Evolutionary conservation across 2,113 vertebrate species (phyloP).

Genomic region (Actinemys pallida): DNA sequence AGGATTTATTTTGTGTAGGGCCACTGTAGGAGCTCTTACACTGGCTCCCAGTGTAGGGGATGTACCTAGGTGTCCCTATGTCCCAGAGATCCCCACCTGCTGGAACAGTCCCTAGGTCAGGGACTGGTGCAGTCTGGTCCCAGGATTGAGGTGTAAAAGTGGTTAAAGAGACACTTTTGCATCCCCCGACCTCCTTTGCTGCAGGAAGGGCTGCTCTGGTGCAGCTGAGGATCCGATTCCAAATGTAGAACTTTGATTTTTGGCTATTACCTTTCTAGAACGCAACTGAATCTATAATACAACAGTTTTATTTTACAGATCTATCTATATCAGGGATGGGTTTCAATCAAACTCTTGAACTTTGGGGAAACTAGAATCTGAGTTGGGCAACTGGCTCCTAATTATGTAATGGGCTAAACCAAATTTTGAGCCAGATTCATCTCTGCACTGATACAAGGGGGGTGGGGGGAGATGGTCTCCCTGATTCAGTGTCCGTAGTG

Average conservation of each 20-base stretch:
- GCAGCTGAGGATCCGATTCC: background rate
- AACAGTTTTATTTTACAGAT: background rate
- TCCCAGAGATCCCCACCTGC: background rate
- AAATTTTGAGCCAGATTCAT: background rate
- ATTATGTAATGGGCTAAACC: background rate
- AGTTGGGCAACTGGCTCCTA: background rate
- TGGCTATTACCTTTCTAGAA: background rate
- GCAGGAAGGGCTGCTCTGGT: background rate
- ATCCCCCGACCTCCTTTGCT: background rate
- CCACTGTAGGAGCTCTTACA: background rate
- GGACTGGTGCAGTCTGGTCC: background rate
- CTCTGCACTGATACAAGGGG: background rate
- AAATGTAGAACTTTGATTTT: background rate
- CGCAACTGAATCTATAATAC: background rate
- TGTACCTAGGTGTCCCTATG: background rate
- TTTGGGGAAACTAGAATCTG: background rate
- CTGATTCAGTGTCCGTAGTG: background rate
- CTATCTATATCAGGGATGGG: background rate
- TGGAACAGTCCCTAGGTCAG: background rate
- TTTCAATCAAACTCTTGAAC: background rate
- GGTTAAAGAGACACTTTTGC: background rate
- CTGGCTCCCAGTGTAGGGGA: background rate
- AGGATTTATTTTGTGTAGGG: background rate
- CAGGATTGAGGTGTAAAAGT: background rate
- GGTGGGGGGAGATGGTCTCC: background rate